These are phyloP conservation scores for Haplotaxodon microlepis DNA, from an alignment of 2,113 vertebrate genomes.

Conservation along the genomic window DNA sequence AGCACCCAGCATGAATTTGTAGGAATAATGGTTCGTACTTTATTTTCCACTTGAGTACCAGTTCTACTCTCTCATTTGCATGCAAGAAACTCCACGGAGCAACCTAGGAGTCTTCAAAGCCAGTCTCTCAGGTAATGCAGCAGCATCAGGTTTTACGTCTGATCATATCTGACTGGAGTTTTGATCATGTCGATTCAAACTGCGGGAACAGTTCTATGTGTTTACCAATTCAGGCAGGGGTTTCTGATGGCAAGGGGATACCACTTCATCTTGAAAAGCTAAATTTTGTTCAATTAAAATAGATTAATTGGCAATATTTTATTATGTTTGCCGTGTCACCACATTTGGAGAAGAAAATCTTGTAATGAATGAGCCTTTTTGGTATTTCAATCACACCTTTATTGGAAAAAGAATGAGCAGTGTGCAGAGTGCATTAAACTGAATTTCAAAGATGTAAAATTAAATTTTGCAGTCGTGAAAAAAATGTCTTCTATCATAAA, in stretches of 20 bases:
- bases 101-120: slow-evolving; percentile 59
- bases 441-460: background rate
- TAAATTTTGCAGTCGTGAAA: background rate
- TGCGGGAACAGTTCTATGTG: slow-evolving; percentile 17
- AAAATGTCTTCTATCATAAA: background rate
- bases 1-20: slow-evolving; percentile 22
- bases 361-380: background rate
- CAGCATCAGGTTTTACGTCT: slow-evolving; percentile 52
- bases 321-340: background rate
- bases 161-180: slow-evolving; percentile 47
- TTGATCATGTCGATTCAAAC: slow-evolving; percentile 51
- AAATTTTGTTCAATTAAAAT: background rate
- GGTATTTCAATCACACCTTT: slow-evolving; percentile 4
- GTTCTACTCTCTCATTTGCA: slow-evolving; percentile 39
- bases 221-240: slow-evolving; percentile 29
- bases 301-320: background rate
- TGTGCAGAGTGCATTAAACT: background rate
- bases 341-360: background rate
- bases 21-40: slow-evolving; percentile 30
- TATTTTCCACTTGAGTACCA: slow-evolving; percentile 27
- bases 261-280: background rate
- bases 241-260: background rate
- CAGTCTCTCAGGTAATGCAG: slow-evolving; percentile 52
- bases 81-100: slow-evolving; percentile 33
- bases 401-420: slow-evolving; percentile 2